phyloP scores from a whole-genome alignment of 2,797 vertebrate species.

The Girardinus metallicus region DNA sequence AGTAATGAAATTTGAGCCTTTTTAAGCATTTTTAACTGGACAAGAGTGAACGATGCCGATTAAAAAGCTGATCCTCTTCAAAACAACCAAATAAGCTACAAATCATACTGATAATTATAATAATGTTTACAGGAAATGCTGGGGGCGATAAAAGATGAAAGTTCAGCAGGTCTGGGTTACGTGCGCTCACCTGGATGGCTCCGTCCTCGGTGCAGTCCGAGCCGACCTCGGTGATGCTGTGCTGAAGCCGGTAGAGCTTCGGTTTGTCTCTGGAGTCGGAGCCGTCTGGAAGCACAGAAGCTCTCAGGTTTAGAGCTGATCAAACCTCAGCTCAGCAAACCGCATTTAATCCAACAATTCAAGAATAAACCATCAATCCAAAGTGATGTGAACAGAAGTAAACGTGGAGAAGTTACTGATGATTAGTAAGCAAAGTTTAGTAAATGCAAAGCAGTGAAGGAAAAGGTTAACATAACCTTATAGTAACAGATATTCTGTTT shows the following conservation, averaged over 20 bases:
- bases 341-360: constrained; percentile 2
- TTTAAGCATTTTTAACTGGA: too few species aligned
- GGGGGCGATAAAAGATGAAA: background rate
- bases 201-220: constrained; percentile 92
- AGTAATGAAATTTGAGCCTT: too few species aligned
- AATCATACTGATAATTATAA: too few species aligned
- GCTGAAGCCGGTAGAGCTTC: constrained; percentile 96
- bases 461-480: constrained; percentile 25
- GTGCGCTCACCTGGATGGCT: constrained; percentile 89
- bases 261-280: constrained; percentile 98
- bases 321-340: background rate
- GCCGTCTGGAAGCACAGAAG: constrained; percentile 83
- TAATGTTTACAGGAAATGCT: too few species aligned
- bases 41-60: too few species aligned
- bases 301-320: constrained; percentile 12
- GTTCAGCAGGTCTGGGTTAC: background rate
- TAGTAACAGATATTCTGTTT: background rate
- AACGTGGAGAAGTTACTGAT: constrained; percentile 26
- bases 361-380: background rate
- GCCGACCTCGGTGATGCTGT: constrained; percentile 96
- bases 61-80: too few species aligned
- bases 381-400: background rate
- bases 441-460: constrained; percentile 62
- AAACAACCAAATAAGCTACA: too few species aligned
- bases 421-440: constrained; percentile 67